A percentile compares a stretch with the other conserved stretches of the same genome.
Conservation (phyloP, 2,797 vertebrate species). For the Epinephelus malabaricus region DNA sequence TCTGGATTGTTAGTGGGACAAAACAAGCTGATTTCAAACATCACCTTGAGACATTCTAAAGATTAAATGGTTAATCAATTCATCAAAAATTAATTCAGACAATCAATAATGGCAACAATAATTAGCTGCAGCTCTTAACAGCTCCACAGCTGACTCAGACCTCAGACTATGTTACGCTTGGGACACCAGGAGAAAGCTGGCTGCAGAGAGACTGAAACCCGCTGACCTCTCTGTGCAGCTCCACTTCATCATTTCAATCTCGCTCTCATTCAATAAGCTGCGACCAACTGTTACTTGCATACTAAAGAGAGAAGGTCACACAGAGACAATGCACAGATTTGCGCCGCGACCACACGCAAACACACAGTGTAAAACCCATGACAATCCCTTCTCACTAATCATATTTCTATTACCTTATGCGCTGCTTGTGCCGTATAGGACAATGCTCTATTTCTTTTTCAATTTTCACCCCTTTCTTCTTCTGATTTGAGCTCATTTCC, state of each 20-base stretch:
- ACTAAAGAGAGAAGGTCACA: constrained; percentile 21
- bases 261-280: constrained; percentile 17
- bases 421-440: constrained; percentile 7
- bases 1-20: neutral
- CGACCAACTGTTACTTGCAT: constrained; percentile 4
- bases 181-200: neutral
- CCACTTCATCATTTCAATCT: constrained; percentile 19
- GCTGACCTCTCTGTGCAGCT: constrained; percentile 4
- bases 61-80: neutral
- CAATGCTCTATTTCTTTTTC: constrained; percentile 42
- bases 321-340: constrained; percentile 27
- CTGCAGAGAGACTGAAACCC: neutral
- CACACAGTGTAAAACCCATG: neutral
- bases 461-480: constrained; percentile 32
- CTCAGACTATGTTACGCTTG: neutral
- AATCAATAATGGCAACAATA: neutral
- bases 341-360: constrained; percentile 21
- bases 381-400: constrained; percentile 31
- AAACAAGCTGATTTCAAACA: neutral
- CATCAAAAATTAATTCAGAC: neutral
- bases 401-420: constrained; percentile 49
- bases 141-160: neutral
- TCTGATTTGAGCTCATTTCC: constrained; percentile 54
- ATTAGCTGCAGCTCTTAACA: constrained; percentile 11
- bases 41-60: neutral